Base-by-base conservation (phyloP, 2,113 vertebrate species). In the Lepus timidus region DNA sequence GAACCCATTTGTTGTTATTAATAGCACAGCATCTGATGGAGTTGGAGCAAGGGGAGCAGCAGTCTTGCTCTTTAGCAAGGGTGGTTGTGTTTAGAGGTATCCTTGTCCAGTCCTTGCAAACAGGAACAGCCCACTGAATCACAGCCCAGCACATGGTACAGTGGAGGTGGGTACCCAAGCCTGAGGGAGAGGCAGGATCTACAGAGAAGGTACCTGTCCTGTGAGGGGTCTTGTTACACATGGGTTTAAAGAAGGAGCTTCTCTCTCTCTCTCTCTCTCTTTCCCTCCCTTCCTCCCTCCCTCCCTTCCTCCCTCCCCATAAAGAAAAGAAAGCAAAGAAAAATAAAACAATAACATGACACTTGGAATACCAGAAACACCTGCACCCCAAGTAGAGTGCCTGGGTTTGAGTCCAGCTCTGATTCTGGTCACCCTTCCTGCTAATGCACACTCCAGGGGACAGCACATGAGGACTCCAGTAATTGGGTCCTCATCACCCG, bases 1-100 rank as follows among this genome's bases (percentile, higher is more conserved):
- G 68, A 75, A 39, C 65, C 75, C 1, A 1, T 82, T 92, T 83
- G 39, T 86, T 97, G 49, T 84, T 95, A 87, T 39, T 87, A 81
- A 87, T 89, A 88, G 82, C 70, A 80, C 51, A 49, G 58, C 62
- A 36, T 74, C 58, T 31, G 78, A 29, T 3, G 0, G 68, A 74
- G 55, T 44, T 89, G 58, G 55, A 85, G 84, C 9, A 16, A 85
- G 67, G 49, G n/a, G 70, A 74, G 25, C 12, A 31, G 39, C 62
- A 44, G 4, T 73, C 67, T 76, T 87, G 65, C 73, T 27, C 4
- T 73, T 52, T 74, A 31, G 76, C 64, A 67, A 61, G n/a, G 64
- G 33, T 31, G 31, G 9, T 1, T 44, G 0, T 73, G 4, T 85
- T 92, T 58, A 79, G 39, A 71, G 29, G 55, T 19, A 25, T 75